phyloP scores from a whole-genome alignment of 2,888 invertebrate genomes.

The Ophion ellenae region DNA sequence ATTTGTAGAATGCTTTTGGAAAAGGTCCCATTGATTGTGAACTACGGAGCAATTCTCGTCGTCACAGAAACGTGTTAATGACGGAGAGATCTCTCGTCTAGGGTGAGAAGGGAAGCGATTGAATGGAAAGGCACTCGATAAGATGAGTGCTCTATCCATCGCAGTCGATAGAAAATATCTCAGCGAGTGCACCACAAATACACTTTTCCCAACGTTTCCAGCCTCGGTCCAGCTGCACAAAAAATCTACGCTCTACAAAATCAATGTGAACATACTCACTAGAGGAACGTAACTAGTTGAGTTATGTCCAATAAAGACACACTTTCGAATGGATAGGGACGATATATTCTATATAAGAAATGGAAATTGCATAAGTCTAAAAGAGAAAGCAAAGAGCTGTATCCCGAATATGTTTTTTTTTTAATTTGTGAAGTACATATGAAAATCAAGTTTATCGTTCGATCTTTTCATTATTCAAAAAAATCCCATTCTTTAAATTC shows the following conservation, averaged over 20 bases:
- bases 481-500: no score
- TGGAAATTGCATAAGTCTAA: neutral
- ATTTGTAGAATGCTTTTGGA: neutral
- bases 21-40: neutral
- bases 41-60: neutral
- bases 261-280: neutral
- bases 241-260: neutral
- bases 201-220: neutral
- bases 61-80: neutral
- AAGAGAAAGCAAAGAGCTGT: no score
- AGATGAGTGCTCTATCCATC: slow-evolving; percentile 19
- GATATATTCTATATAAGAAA: neutral
- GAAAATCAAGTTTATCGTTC: neutral
- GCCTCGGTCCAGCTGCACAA: neutral
- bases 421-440: neutral
- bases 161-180: slow-evolving; percentile 10
- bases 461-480: no score
- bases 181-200: neutral
- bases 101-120: slow-evolving; percentile 3
- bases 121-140: neutral
- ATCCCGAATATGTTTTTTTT: neutral
- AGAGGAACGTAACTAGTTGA: neutral
- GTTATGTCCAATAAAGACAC: neutral
- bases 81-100: neutral
- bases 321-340: neutral